phyloP scores from a whole-genome alignment of 2,797 vertebrate species.

The Dermochelys coriacea region DNA sequence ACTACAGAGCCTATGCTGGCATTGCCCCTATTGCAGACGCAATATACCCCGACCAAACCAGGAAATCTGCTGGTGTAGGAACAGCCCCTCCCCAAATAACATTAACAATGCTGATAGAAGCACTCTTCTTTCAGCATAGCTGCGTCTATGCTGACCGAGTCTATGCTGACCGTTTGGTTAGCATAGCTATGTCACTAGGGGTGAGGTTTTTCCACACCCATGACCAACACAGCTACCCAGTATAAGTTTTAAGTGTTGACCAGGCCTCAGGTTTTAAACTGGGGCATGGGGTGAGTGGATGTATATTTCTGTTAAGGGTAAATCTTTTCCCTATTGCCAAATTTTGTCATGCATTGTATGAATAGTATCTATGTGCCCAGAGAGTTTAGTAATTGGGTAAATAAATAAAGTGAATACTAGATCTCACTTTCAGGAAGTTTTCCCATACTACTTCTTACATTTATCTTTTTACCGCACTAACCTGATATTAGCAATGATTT shows the following conservation, averaged over 20 bases:
- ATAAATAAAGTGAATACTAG: neutral
- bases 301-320: neutral
- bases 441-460: neutral
- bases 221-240: neutral
- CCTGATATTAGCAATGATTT: neutral
- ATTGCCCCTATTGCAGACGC: too few species aligned
- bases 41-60: too few species aligned
- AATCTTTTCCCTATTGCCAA: neutral
- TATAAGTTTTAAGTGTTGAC: neutral
- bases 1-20: too few species aligned
- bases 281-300: neutral
- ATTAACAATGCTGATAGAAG: neutral
- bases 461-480: neutral
- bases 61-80: too few species aligned
- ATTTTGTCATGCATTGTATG: neutral
- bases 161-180: neutral
- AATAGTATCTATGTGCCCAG: neutral
- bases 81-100: too few species aligned
- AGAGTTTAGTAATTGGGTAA: neutral
- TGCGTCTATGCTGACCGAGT: too few species aligned
- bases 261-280: neutral
- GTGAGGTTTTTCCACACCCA: neutral
- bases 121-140: too few species aligned
- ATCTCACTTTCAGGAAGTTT: neutral
- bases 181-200: neutral